A percentile compares a stretch with the other conserved stretches of the same genome.
Conservation (phyloP, 2,888 invertebrate genomes). For the Torymus aiolomorphi region DNA sequence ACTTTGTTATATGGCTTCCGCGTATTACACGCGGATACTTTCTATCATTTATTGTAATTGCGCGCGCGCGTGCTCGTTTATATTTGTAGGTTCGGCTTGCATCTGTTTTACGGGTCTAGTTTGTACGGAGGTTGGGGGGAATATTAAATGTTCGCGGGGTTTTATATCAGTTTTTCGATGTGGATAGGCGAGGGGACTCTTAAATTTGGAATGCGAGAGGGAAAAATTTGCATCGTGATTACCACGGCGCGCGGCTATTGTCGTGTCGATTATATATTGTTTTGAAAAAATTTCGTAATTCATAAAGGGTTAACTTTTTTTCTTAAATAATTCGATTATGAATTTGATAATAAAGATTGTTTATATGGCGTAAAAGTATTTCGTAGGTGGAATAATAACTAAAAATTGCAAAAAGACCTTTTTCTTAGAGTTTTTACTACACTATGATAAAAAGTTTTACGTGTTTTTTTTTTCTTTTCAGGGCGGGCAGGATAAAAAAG, state of each 20-base stretch:
- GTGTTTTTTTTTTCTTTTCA: not conserved
- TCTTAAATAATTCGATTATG: no score
- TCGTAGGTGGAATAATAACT: not conserved
- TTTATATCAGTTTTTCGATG: conserved; percentile 50
- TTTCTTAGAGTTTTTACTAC: not conserved
- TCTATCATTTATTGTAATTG: conserved; percentile 56
- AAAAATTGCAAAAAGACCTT: not conserved
- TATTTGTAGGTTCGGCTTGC: not conserved
- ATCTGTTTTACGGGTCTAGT: conserved; percentile 29
- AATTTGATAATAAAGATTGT: not conserved
- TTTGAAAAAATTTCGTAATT: no score
- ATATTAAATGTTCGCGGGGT: conserved; percentile 21
- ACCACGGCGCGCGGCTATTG: no score
- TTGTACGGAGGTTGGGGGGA: not conserved
- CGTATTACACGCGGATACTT: conserved; percentile 34
- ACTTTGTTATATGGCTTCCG: conserved; percentile 46
- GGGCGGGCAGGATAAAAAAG: not conserved
- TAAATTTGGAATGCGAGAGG: conserved; percentile 28
- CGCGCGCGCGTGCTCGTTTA: conserved; percentile 7
- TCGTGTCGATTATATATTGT: no score
- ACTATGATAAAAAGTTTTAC: not conserved
- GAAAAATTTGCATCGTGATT: conserved; percentile 27
- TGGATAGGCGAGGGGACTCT: conserved; percentile 26
- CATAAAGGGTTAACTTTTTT: no score
- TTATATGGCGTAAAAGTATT: not conserved